Evolutionary conservation across 2,888 invertebrate species (phyloP).

Genomic region (Nomada lathburiana): DNA sequence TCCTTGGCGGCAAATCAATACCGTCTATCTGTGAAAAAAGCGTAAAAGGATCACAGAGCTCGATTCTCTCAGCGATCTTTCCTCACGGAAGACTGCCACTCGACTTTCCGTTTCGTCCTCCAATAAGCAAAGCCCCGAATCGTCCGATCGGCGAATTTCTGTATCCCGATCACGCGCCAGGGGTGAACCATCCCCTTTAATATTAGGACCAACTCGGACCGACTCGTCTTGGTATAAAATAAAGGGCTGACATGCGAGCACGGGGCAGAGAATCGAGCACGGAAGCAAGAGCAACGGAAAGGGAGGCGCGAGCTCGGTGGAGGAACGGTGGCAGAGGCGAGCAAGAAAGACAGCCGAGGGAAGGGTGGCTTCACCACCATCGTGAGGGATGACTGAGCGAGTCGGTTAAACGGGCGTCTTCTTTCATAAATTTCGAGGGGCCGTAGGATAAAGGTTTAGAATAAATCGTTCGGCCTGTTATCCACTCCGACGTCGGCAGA

Average conservation of each 20-base stretch:
- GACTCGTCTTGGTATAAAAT: conserved; percentile 78
- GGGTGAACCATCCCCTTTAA: conserved; percentile 83
- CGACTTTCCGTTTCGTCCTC: conserved; percentile 54
- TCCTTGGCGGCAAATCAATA: too few species aligned
- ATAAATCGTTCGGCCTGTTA: conserved; percentile 83
- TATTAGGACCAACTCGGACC: conserved; percentile 76
- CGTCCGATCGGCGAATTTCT: conserved; percentile 76
- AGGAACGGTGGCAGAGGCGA: conserved; percentile 55
- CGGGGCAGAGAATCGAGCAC: conserved; percentile 55
- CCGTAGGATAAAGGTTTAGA: conserved; percentile 81
- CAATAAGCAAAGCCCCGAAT: conserved; percentile 77
- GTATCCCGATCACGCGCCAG: conserved; percentile 83
- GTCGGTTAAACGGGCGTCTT: conserved; percentile 84
- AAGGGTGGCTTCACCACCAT: conserved; percentile 78
- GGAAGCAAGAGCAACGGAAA: conserved; percentile 29
- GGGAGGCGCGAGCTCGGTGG: conserved; percentile 14
- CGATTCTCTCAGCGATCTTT: conserved; percentile 1
- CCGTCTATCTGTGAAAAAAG: neutral
- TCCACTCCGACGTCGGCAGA: conserved; percentile 80
- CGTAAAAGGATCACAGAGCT: conserved; percentile 8
- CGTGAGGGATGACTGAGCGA: conserved; percentile 83
- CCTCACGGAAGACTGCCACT: conserved; percentile 25
- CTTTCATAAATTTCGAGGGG: conserved; percentile 84
- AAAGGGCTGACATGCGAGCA: conserved; percentile 82
- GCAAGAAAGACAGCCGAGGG: conserved; percentile 66